phyloP scores from a whole-genome alignment of 1,140 invertebrate species.

The Monomorium pharaonis region DNA sequence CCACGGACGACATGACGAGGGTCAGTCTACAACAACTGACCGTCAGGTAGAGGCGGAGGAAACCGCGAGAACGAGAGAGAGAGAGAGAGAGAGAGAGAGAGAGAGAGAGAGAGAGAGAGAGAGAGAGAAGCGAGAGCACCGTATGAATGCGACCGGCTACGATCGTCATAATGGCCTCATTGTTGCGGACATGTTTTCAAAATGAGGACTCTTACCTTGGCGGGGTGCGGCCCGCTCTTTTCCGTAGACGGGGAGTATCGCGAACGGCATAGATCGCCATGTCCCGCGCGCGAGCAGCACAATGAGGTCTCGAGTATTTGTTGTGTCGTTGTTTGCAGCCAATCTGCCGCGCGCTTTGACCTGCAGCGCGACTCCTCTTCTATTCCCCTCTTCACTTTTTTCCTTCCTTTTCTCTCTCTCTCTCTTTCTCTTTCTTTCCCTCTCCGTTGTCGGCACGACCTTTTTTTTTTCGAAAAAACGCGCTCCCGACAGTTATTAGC shows the following conservation, averaged over 20 bases:
- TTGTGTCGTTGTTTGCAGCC: constrained; percentile 84
- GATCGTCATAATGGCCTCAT: constrained; percentile 84
- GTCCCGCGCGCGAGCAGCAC: constrained; percentile 73
- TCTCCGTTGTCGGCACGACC: constrained; percentile 4
- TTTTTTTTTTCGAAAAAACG: constrained; percentile 69
- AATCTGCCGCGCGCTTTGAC: constrained; percentile 79
- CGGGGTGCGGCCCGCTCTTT: constrained; percentile 14
- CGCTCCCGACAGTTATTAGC: constrained; percentile 81
- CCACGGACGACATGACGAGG: constrained; percentile 82
- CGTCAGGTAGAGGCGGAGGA: constrained; percentile 75
- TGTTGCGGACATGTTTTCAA: constrained; percentile 85
- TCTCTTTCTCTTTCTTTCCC: constrained; percentile 4
- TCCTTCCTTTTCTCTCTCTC: constrained; percentile 12
- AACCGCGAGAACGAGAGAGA: constrained; percentile 35
- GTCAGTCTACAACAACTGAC: constrained; percentile 78
- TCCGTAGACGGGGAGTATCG: constrained; percentile 5
- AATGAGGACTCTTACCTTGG: constrained; percentile 77
- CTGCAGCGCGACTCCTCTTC: constrained; percentile 59
- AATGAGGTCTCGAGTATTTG: constrained; percentile 83
- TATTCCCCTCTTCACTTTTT: constrained; percentile 45
- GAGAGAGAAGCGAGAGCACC: constrained; percentile 60
- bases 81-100: constrained; percentile 51
- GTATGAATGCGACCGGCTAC: constrained; percentile 70
- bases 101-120: constrained; percentile 39
- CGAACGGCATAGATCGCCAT: constrained; percentile 54